Evolutionary conservation across 2,888 invertebrate species (phyloP).

Genomic region (Tanytarsus gracilentus): DNA sequence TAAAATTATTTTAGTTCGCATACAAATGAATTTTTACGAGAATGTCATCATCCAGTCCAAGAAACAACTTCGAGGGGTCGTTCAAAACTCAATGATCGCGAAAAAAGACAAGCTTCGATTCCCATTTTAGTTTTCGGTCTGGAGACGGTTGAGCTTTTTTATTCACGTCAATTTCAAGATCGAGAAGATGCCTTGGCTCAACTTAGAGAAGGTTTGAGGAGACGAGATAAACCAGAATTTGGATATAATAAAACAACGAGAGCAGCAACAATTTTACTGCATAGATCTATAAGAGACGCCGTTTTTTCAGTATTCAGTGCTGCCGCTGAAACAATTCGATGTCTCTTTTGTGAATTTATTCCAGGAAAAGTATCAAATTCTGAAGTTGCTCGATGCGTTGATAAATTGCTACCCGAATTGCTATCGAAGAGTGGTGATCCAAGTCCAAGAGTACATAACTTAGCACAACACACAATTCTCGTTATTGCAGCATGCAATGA

Average conservation of each 20-base stretch:
- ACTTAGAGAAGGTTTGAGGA: conserved; percentile 40
- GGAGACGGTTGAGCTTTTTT: conserved; percentile 66
- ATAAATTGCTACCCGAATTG: conserved; percentile 73
- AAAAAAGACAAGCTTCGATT: conserved; percentile 77
- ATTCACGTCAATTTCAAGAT: conserved; percentile 81
- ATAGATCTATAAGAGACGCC: conserved; percentile 74
- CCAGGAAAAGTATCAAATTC: conserved; percentile 73
- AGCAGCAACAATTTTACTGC: conserved; percentile 69
- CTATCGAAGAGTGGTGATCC: conserved; percentile 80
- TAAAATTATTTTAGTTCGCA: conserved; percentile 53
- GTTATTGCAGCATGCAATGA: conserved; percentile 75
- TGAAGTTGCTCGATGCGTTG: conserved; percentile 73
- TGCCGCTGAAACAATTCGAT: conserved; percentile 70
- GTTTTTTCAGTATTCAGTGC: conserved; percentile 81
- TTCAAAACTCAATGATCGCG: conserved; percentile 61
- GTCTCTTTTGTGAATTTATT: conserved; percentile 76
- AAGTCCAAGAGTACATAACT: conserved; percentile 74
- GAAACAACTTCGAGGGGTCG: conserved; percentile 43
- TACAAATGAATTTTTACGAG: conserved; percentile 70
- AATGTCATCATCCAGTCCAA: conserved; percentile 50
- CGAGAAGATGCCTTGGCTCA: conserved; percentile 78
- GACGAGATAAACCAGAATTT: conserved; percentile 22
- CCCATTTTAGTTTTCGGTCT: conserved; percentile 82
- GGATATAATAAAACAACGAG: conserved; percentile 71
- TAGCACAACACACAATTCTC: conserved; percentile 78